phyloP scores from a whole-genome alignment of 2,797 vertebrate species.

The Sarcophilus harrisii region DNA sequence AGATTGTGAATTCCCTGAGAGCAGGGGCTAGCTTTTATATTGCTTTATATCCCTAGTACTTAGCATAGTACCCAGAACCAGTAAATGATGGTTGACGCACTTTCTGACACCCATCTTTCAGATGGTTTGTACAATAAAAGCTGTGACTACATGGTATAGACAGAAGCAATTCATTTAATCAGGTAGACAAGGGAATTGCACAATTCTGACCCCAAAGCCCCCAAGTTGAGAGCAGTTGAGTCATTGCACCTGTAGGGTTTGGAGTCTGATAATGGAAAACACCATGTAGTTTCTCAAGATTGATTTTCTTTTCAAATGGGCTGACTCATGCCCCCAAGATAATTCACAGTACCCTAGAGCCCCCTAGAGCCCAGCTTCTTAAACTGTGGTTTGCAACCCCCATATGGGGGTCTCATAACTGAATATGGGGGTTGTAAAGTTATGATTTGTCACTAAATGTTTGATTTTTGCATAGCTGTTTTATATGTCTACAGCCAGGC shows the following conservation, averaged over 20 bases:
- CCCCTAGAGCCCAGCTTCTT: background rate
- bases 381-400: too few relatives aligned
- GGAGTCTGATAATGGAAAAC: background rate
- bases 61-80: too few relatives aligned
- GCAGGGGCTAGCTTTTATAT: background rate
- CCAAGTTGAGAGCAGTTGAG: background rate
- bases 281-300: background rate
- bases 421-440: too few relatives aligned
- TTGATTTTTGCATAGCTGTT: too few relatives aligned
- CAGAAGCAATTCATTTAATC: background rate
- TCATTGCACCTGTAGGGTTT: background rate
- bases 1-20: background rate
- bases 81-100: too few relatives aligned
- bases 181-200: background rate
- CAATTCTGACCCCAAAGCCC: background rate
- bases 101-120: constrained; percentile 1
- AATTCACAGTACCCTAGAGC: background rate
- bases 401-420: too few relatives aligned
- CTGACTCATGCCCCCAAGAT: background rate
- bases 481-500: too few relatives aligned
- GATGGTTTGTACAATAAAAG: background rate
- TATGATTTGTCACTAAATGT: too few relatives aligned
- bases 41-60: background rate
- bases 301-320: background rate
- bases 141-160: background rate